Conservation (phyloP, 2,797 vertebrate species). For the Enteromius thamalakanensis region DNA sequence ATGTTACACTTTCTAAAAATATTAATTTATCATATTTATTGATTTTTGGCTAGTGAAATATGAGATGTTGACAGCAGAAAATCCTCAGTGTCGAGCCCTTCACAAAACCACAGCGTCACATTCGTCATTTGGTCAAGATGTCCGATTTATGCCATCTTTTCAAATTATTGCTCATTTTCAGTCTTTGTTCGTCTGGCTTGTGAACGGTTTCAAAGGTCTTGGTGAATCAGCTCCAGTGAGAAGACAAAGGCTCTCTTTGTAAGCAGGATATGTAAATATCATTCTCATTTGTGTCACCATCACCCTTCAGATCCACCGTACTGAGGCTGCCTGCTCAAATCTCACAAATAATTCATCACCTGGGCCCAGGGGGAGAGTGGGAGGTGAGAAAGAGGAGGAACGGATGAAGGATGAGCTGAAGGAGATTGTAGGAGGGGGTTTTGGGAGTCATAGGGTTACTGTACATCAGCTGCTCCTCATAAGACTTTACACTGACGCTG, state of each 20-base stretch:
- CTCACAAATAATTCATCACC: conserved; percentile 63
- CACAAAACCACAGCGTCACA: neutral
- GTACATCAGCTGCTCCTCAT: conserved; percentile 60
- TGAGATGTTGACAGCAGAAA: neutral
- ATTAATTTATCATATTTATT: neutral
- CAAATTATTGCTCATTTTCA: neutral
- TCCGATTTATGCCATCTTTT: neutral
- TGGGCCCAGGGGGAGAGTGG: conserved; percentile 40
- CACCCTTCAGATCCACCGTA: conserved; percentile 24
- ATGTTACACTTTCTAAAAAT: neutral
- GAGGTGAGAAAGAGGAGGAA: conserved; percentile 48
- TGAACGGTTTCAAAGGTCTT: neutral
- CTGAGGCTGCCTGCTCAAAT: conserved; percentile 43
- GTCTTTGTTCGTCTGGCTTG: neutral
- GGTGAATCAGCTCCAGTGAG: neutral
- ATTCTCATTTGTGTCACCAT: conserved; percentile 40
- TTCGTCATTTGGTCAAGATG: neutral
- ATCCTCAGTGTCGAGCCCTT: neutral
- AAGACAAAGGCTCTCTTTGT: conserved; percentile 12
- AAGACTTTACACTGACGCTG: conserved; percentile 61
- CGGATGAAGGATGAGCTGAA: conserved; percentile 46
- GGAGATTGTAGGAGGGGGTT: conserved; percentile 37
- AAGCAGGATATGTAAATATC: conserved; percentile 30
- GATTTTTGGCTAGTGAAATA: neutral
- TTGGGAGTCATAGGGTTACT: conserved; percentile 46